Conservation (phyloP, 2,888 invertebrate genomes). For the Octonoba sinensis region DNA sequence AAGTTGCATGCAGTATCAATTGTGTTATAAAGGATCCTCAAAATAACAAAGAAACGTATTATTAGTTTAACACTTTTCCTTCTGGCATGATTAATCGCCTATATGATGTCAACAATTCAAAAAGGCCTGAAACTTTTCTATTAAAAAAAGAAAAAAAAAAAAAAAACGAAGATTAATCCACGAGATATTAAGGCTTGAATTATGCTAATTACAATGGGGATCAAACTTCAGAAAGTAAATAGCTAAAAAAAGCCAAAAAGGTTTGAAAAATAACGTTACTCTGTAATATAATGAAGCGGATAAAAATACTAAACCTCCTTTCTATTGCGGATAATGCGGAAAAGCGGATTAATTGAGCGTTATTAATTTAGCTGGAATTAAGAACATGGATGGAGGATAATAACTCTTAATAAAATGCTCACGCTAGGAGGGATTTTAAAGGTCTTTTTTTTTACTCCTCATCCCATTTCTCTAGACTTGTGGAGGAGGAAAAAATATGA, state of each 20-base stretch:
- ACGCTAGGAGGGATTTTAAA: not conserved
- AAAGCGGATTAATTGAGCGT: constrained; percentile 53
- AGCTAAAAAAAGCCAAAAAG: constrained; percentile 16
- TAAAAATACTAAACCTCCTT: constrained; percentile 36
- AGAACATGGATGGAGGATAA: constrained; percentile 24
- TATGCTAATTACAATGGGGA: constrained; percentile 15
- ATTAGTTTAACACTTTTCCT: too few relatives aligned
- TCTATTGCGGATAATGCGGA: constrained; percentile 25
- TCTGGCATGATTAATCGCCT: too few relatives aligned
- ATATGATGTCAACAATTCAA: too few relatives aligned
- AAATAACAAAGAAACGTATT: too few relatives aligned
- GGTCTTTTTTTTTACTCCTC: not conserved
- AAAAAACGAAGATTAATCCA: not conserved
- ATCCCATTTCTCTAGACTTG: not conserved
- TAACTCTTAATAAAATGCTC: constrained; percentile 30
- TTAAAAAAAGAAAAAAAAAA: too few relatives aligned
- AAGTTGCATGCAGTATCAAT: too few relatives aligned
- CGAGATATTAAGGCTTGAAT: constrained; percentile 25
- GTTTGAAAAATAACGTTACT: not conserved
- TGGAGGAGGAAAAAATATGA: not conserved
- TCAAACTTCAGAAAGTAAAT: constrained; percentile 25
- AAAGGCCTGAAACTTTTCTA: too few relatives aligned
- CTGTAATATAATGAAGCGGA: constrained; percentile 28
- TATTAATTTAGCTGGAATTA: constrained; percentile 47
- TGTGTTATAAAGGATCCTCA: too few relatives aligned